These are phyloP conservation scores for Gymnocypris eckloni DNA, from an alignment of 2,797 vertebrate species.

Conservation along the genomic window DNA sequence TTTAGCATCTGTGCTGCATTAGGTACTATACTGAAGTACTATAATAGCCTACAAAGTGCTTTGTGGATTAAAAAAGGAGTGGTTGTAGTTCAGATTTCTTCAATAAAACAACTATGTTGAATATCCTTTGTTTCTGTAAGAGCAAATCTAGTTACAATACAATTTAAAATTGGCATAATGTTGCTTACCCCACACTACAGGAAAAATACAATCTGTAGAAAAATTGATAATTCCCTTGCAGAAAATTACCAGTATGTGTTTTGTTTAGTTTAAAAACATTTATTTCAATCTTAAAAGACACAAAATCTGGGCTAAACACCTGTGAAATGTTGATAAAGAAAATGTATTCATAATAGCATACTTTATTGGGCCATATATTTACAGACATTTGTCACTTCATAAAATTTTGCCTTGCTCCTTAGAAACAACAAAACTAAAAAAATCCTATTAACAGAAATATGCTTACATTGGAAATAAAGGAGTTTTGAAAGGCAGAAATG, in stretches of 20 bases:
- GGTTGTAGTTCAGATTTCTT: slow-evolving; percentile 16
- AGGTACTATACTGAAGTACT: slow-evolving; percentile 6
- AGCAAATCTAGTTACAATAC: not conserved
- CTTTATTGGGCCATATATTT: too few relatives aligned
- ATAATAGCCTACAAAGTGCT: slow-evolving; percentile 30
- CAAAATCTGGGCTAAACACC: not conserved
- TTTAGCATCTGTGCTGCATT: slow-evolving; percentile 31
- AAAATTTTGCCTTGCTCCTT: not conserved
- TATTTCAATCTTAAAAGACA: not conserved
- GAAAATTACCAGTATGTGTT: too few relatives aligned
- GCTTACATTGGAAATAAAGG: too few relatives aligned
- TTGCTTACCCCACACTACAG: not conserved
- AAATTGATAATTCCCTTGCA: too few relatives aligned
- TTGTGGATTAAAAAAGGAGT: slow-evolving; percentile 14
- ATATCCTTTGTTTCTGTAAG: not conserved
- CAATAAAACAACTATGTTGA: not conserved
- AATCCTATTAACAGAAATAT: too few relatives aligned
- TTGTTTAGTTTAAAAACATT: not conserved
- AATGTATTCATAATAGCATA: too few relatives aligned
- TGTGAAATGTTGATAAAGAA: too few relatives aligned
- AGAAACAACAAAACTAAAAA: too few relatives aligned
- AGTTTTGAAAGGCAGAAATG: too few relatives aligned
- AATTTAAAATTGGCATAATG: not conserved
- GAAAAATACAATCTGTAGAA: not conserved
- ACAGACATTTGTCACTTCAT: too few relatives aligned